Conservation (phyloP, 2,113 vertebrate species). For the Ameiurus melas region DNA sequence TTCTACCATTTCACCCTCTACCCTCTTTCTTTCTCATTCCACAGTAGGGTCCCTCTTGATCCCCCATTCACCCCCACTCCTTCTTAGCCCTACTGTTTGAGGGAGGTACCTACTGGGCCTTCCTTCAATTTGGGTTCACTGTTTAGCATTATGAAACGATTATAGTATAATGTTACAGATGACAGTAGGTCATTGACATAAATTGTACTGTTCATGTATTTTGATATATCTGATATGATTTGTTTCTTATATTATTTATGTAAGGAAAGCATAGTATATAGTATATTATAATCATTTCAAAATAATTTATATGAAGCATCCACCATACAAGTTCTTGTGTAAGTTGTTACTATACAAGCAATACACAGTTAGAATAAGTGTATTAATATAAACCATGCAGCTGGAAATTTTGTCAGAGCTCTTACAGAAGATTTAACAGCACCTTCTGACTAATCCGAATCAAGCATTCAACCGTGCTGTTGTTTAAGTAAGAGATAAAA, state of each 20-base stretch:
- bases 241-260: background rate
- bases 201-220: background rate
- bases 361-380: background rate
- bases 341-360: slow-evolving; percentile 4
- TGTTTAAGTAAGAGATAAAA: background rate
- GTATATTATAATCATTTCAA: background rate
- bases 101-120: slow-evolving; percentile 21
- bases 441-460: background rate
- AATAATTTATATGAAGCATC: background rate
- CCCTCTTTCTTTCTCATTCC: slow-evolving; percentile 38
- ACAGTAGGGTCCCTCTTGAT: slow-evolving; percentile 46
- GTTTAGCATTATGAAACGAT: background rate
- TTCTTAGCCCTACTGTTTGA: slow-evolving; percentile 34
- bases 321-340: background rate
- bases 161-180: slow-evolving; percentile 19
- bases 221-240: background rate
- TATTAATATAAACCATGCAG: background rate
- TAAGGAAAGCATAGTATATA: background rate
- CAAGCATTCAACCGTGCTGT: background rate
- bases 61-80: slow-evolving; percentile 23
- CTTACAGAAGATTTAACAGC: background rate
- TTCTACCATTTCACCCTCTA: slow-evolving; percentile 34
- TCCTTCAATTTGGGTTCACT: background rate
- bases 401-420: background rate
- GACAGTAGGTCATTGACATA: slow-evolving; percentile 10